Evolutionary conservation across 2,888 invertebrate genomes (phyloP), one percentile per base, ranked within the genome.

Genomic region (Hypena proboscidalis): DNA sequence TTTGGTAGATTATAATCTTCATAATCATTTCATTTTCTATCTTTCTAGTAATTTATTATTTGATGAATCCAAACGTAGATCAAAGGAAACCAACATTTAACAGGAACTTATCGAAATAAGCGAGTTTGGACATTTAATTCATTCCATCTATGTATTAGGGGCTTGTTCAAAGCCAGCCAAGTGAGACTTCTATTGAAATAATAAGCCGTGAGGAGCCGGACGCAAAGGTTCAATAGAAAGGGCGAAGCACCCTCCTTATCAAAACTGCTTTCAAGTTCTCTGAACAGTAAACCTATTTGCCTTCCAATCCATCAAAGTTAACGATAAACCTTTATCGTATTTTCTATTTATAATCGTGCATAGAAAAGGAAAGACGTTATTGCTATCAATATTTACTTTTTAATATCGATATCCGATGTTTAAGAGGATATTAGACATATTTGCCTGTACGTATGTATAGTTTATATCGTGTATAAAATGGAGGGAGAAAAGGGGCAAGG

Each of bases 261-360:
- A 72, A 70, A 61, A 72, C 64, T 67, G 67, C 70, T 74, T 74
- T 74, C 74, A 60, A 71, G 68, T 70, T 70, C 66, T 55, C 39
- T 67, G 66, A 64, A 53, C 69, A 70, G 61, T 53, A 66, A 66
- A 63, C 65, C 58, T 75, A 75, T 73, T 76, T 72, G 63, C 67
- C 60, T 68, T 69, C 67, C 69, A 68, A 75, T 74, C 69, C 72
- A 69, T 72, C 74, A 67, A 66, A 70, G 66, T 61, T 62, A 62
- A 58, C 47, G 68, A 72, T 74, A 73, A 65, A 66, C 38, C 49
- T 60, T 66, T 58, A 63, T 63, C 66, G 45, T 51, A 61, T 63
- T 50, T 58, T 58, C 46, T 67, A 62, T 69, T 72, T 67, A 57
- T 57, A 62, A 57, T 54, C 46, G 35, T 42, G 37, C 42, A 37